Percentiles rank a stretch among this genome's conserved stretches.
phyloP scores from a whole-genome alignment of 2,113 vertebrate species.

The Vireo altiloquus region DNA sequence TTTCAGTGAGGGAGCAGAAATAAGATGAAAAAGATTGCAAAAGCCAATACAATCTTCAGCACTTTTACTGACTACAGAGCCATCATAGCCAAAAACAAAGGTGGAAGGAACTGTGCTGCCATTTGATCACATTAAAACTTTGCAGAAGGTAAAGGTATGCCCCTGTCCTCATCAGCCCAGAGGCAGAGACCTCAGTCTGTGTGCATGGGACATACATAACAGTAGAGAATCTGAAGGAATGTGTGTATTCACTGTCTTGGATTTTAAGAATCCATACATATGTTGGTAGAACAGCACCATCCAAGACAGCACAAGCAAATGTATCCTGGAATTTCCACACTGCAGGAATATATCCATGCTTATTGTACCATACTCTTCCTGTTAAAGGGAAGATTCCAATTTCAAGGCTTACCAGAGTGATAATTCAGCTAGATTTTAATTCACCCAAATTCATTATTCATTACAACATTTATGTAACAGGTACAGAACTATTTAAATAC shows the following conservation, averaged over 20 bases:
- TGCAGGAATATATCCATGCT: neutral
- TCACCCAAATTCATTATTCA: neutral
- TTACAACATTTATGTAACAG: neutral
- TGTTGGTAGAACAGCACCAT: neutral
- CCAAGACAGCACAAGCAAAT: neutral
- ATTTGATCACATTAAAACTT: neutral
- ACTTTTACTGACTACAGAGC: neutral
- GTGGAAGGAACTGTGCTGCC: neutral
- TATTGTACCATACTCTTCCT: neutral
- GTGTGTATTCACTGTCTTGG: neutral
- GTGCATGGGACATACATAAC: neutral
- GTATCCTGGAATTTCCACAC: neutral
- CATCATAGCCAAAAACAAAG: neutral
- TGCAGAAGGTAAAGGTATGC: neutral
- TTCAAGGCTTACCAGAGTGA: neutral
- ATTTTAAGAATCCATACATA: fast-evolving
- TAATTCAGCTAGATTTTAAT: neutral
- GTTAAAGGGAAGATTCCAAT: neutral
- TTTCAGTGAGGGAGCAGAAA: neutral
- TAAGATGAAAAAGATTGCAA: neutral
- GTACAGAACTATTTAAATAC: neutral
- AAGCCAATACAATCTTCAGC: neutral
- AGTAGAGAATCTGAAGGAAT: neutral
- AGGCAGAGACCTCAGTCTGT: neutral
- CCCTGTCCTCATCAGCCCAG: neutral